Evolutionary conservation across 2,797 vertebrate genomes (phyloP).

Genomic region (Bovichtus variegatus): DNA sequence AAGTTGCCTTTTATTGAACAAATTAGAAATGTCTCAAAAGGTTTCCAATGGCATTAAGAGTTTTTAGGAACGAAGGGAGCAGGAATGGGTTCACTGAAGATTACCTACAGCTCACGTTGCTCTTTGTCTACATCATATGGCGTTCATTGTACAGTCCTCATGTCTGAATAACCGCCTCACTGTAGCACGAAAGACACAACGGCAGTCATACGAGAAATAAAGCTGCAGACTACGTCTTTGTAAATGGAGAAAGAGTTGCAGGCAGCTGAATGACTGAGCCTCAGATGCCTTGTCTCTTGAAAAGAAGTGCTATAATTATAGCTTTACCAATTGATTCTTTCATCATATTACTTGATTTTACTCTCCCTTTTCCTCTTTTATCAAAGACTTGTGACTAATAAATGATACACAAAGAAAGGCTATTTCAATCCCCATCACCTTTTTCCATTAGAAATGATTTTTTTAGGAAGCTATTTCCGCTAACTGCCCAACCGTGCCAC

Average conservation of each 20-base stretch:
- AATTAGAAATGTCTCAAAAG: slow-evolving; percentile 16
- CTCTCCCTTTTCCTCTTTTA: slow-evolving; percentile 25
- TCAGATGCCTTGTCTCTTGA: background rate
- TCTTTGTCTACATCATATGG: background rate
- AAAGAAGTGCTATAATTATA: slow-evolving; percentile 17
- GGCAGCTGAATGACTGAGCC: too few species aligned
- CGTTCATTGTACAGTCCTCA: background rate
- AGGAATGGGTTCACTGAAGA: background rate
- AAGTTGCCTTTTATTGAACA: slow-evolving; percentile 2
- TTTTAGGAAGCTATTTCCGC: slow-evolving; percentile 55
- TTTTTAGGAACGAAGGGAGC: background rate
- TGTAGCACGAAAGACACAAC: background rate
- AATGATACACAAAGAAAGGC: slow-evolving; percentile 23
- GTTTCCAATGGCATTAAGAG: slow-evolving; percentile 1
- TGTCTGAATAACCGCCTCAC: background rate
- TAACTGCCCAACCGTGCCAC: slow-evolving; percentile 37
- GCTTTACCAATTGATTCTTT: slow-evolving; percentile 7
- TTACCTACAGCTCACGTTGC: background rate
- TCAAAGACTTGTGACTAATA: slow-evolving; percentile 14
- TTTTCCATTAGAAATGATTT: slow-evolving; percentile 56
- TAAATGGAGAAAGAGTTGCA: slow-evolving; percentile 15
- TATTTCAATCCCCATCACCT: slow-evolving; percentile 20
- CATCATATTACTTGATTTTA: slow-evolving; percentile 8
- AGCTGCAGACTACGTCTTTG: background rate
- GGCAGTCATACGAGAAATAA: background rate